phyloP scores from a whole-genome alignment of 2,113 vertebrate genomes.

The Natator depressus region DNA sequence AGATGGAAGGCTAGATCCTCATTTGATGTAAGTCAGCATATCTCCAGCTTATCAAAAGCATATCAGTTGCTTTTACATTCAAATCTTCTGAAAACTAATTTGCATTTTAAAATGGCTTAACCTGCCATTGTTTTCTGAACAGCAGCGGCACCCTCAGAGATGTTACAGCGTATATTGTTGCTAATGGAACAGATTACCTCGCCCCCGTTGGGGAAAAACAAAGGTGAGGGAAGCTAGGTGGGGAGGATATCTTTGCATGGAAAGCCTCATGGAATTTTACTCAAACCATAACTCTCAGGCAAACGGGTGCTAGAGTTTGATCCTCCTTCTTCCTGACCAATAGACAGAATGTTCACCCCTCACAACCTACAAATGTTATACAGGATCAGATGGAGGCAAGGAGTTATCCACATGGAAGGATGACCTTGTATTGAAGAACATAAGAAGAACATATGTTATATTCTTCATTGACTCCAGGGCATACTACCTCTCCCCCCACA shows the following conservation, averaged over 20 bases:
- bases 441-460: background rate
- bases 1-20: slow-evolving; percentile 34
- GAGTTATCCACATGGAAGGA: background rate
- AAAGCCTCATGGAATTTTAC: background rate
- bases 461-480: background rate
- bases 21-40: slow-evolving; percentile 43
- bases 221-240: background rate
- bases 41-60: slow-evolving; percentile 24
- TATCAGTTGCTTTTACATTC: slow-evolving; percentile 66
- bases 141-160: background rate
- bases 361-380: background rate
- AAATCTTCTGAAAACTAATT: slow-evolving; percentile 61
- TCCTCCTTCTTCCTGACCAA: background rate
- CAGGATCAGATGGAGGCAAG: background rate
- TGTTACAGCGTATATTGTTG: slow-evolving; percentile 35
- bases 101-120: slow-evolving; percentile 39
- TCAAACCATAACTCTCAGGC: background rate
- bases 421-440: background rate
- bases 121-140: background rate
- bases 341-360: background rate
- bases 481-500: background rate
- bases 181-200: background rate
- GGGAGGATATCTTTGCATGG: background rate
- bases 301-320: background rate
- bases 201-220: background rate